Conservation (phyloP, 2,113 vertebrate species). For the Dipodomys merriami region DNA sequence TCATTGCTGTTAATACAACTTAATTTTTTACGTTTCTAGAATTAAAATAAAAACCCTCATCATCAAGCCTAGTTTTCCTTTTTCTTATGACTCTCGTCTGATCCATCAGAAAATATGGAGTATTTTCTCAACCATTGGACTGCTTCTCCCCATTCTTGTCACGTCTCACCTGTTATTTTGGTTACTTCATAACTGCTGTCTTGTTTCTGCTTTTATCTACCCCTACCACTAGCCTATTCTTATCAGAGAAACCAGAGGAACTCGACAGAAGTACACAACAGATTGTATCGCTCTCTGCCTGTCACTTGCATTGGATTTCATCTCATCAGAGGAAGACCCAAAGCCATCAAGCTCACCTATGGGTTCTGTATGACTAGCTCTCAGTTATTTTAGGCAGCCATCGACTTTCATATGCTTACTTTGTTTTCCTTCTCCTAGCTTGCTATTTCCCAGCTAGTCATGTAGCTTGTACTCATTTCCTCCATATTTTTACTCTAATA, state of each 20-base stretch:
- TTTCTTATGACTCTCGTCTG: neutral
- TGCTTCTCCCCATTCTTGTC: neutral
- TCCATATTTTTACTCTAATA: neutral
- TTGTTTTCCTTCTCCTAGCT: neutral
- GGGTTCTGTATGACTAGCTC: neutral
- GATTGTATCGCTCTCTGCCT: neutral
- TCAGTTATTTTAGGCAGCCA: neutral
- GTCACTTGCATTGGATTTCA: neutral
- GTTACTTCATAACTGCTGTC: neutral
- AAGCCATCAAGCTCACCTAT: neutral
- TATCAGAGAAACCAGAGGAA: neutral
- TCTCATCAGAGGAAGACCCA: neutral
- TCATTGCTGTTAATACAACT: neutral
- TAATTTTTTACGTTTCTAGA: constrained; percentile 1
- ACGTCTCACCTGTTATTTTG: neutral
- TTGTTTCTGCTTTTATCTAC: neutral
- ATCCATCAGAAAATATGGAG: neutral
- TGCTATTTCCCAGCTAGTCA: neutral
- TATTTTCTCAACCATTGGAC: neutral
- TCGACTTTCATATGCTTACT: neutral
- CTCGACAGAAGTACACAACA: neutral
- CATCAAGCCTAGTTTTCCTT: neutral
- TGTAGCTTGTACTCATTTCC: too few relatives aligned
- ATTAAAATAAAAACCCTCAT: neutral
- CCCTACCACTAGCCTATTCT: neutral